Evolutionary conservation across 2,113 vertebrate species (phyloP).

Genomic region (Catagonus wagneri): DNA sequence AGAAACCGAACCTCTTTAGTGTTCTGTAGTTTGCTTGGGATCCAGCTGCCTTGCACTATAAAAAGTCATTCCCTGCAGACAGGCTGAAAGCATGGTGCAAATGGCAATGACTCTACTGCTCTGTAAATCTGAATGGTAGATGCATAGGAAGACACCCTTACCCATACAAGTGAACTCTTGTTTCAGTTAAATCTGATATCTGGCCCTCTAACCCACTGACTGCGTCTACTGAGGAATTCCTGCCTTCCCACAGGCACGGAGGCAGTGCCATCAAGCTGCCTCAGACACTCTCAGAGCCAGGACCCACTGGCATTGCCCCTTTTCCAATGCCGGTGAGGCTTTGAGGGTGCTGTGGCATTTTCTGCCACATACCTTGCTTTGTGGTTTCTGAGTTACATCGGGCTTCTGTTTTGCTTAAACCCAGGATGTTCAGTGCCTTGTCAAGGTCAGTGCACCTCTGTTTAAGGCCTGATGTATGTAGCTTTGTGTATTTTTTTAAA

Average conservation of each 20-base stretch:
- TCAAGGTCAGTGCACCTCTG: not conserved
- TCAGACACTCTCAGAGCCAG: not conserved
- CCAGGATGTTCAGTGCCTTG: not conserved
- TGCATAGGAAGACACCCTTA: not conserved
- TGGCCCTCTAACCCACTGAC: not conserved
- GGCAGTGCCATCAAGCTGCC: accelerated
- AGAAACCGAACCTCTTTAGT: not conserved
- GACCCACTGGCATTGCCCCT: not conserved
- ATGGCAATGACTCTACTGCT: not conserved
- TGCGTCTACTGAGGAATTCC: not conserved
- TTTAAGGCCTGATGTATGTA: not conserved
- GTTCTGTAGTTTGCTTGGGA: not conserved
- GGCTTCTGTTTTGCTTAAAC: not conserved
- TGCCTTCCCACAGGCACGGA: not conserved
- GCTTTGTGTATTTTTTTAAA: not conserved
- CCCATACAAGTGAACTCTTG: not conserved
- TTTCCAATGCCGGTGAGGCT: not conserved
- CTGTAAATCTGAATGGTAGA: not conserved
- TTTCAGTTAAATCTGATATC: not conserved
- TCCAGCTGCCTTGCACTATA: not conserved
- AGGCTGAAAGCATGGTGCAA: not conserved
- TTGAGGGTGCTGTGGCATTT: not conserved
- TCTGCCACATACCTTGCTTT: not conserved
- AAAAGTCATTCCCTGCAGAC: conserved; percentile 15
- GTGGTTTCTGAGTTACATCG: not conserved